A percentile compares a stretch with the other conserved stretches of the same genome.
Evolutionary conservation across 2,113 vertebrate genomes (phyloP).

Genomic region (Chaenocephalus aceratus): DNA sequence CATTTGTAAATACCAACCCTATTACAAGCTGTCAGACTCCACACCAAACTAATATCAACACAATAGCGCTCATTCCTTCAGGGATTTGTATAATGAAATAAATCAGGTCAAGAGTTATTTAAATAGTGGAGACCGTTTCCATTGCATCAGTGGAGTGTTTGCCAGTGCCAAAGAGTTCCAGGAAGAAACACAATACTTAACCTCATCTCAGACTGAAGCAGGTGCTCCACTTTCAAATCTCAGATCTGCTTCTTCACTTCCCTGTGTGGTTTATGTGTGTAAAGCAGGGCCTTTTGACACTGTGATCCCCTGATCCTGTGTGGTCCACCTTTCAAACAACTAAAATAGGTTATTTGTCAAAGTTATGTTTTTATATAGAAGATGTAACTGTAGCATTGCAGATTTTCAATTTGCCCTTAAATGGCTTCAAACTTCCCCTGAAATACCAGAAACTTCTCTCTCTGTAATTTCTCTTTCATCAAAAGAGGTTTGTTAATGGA

Average conservation of each 20-base stretch:
- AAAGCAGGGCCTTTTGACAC: background rate
- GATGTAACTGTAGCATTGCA: background rate
- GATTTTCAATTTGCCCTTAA: background rate
- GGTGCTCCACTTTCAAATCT: slow-evolving; percentile 48
- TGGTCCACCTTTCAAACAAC: background rate
- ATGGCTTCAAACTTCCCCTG: background rate
- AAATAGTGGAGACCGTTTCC: slow-evolving; percentile 53
- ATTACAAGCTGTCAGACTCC: slow-evolving; percentile 31
- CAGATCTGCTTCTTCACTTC: slow-evolving; percentile 49
- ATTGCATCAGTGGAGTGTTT: slow-evolving; percentile 55
- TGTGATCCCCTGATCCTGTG: background rate
- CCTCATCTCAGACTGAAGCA: slow-evolving; percentile 30
- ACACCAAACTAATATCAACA: slow-evolving; percentile 17
- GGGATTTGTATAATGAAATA: slow-evolving; percentile 45
- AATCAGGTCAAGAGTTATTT: slow-evolving; percentile 41
- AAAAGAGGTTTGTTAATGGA: slow-evolving; percentile 12
- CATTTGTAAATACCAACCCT: slow-evolving; percentile 35
- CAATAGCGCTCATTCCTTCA: slow-evolving; percentile 34
- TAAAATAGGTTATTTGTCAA: background rate
- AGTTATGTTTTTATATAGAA: too few species aligned
- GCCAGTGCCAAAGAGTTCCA: slow-evolving; percentile 52
- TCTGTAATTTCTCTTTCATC: background rate
- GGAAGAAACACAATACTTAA: slow-evolving; percentile 42
- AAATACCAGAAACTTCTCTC: background rate
- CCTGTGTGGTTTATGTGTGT: background rate